Percentiles rank a stretch among this genome's conserved stretches.
Conservation (phyloP, 2,888 invertebrate genomes). For the Epirrita christyi region DNA sequence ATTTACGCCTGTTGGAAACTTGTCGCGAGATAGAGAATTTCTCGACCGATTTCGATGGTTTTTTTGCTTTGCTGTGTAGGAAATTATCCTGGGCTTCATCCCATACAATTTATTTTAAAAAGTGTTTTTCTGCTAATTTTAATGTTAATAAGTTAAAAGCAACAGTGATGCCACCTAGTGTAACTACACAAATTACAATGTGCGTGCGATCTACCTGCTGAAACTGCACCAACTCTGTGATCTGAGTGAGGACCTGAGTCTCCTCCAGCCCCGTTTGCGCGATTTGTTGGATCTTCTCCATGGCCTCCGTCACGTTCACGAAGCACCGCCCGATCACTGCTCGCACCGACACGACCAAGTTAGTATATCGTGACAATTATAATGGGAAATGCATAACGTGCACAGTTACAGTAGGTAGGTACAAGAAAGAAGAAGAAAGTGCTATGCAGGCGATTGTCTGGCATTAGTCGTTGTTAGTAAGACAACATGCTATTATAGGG, state of each 20-base stretch:
- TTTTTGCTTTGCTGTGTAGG: not conserved
- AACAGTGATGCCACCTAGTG: constrained; percentile 13
- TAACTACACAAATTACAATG: constrained; percentile 13
- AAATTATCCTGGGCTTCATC: no score
- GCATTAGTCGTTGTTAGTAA: constrained; percentile 35
- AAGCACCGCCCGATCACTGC: constrained; percentile 76
- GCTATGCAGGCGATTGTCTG: constrained; percentile 2
- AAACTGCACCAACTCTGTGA: constrained; percentile 59
- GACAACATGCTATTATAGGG: constrained; percentile 10
- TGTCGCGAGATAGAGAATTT: no score
- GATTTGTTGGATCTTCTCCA: constrained; percentile 41
- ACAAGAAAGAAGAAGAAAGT: constrained; percentile 1
- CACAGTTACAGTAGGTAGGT: constrained; percentile 13
- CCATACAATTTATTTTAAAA: no score
- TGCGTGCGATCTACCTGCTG: constrained; percentile 63
- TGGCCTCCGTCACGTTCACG: constrained; percentile 59
- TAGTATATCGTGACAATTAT: constrained; percentile 25
- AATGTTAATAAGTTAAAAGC: not conserved
- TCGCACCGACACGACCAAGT: constrained; percentile 44
- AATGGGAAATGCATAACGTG: constrained; percentile 26
- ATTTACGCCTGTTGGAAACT: no score
- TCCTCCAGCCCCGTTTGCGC: constrained; percentile 41
- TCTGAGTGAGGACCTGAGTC: constrained; percentile 54
- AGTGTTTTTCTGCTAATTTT: no score
- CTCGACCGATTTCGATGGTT: no score